phyloP scores from a whole-genome alignment of 1,140 invertebrate genomes.

The Hylyphantes graminicola region DNA sequence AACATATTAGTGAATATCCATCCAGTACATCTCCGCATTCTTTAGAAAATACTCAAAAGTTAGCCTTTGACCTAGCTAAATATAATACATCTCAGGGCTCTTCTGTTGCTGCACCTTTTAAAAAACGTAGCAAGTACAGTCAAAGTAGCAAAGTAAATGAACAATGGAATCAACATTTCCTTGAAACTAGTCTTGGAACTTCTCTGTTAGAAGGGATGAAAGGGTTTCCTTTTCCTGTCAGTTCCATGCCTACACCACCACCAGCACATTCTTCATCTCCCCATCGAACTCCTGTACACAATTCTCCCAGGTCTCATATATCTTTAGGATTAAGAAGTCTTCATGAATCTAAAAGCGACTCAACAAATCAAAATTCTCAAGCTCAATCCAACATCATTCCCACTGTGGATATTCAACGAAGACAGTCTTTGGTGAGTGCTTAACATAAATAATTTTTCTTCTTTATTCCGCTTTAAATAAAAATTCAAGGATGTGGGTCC shows the following conservation, averaged over 20 bases:
- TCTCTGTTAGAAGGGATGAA: constrained; percentile 61
- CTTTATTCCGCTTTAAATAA: not conserved
- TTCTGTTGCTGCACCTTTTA: constrained; percentile 36
- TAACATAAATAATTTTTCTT: not conserved
- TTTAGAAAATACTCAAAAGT: constrained; percentile 48
- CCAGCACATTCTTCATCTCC: constrained; percentile 55
- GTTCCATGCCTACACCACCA: constrained; percentile 48
- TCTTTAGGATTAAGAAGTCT: constrained; percentile 51
- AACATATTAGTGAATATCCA: constrained; percentile 46
- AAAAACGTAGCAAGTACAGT: constrained; percentile 50
- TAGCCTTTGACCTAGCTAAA: constrained; percentile 47
- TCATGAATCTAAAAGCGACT: constrained; percentile 52
- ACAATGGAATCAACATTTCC: constrained; percentile 51
- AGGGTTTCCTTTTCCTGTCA: constrained; percentile 60
- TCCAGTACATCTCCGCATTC: constrained; percentile 47
- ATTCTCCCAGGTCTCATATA: constrained; percentile 44
- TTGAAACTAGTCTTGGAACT: constrained; percentile 38
- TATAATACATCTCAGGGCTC: constrained; percentile 56
- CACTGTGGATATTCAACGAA: constrained; percentile 34
- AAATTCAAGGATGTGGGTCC: not conserved
- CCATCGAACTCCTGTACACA: constrained; percentile 49
- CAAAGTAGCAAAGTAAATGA: constrained; percentile 47
- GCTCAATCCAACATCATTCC: constrained; percentile 37
- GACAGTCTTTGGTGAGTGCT: constrained; percentile 48
- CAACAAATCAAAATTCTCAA: constrained; percentile 47